A percentile compares a stretch with the other conserved stretches of the same genome.
phyloP scores from a whole-genome alignment of 2,797 vertebrate species.

The Eidolon dupreanum region DNA sequence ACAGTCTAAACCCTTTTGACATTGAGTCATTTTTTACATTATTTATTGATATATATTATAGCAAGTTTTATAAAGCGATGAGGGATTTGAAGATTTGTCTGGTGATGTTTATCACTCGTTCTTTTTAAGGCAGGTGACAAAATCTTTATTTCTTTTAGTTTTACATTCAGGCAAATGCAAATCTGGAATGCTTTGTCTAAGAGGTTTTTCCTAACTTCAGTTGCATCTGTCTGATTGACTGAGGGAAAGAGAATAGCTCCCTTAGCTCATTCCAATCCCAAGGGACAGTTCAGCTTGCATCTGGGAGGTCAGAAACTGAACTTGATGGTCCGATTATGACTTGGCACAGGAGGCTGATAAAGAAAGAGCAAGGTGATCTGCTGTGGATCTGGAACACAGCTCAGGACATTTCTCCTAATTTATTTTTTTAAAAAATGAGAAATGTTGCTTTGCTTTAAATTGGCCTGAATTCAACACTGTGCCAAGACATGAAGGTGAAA shows the following conservation, averaged over 20 bases:
- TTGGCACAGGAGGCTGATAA: slow-evolving; percentile 33
- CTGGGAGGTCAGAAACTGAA: slow-evolving; percentile 59
- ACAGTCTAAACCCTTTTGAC: slow-evolving; percentile 5
- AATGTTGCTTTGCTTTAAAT: neutral
- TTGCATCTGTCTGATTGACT: slow-evolving; percentile 52
- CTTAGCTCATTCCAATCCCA: neutral
- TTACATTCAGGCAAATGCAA: neutral
- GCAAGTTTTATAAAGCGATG: neutral
- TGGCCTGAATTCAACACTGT: neutral
- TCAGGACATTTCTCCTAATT: neutral
- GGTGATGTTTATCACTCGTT: neutral
- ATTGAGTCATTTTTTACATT: neutral
- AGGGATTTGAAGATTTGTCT: neutral
- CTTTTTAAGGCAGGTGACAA: neutral
- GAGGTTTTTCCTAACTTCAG: slow-evolving; percentile 17
- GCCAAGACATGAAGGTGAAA: neutral
- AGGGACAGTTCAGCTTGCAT: slow-evolving; percentile 61
- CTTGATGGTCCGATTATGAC: slow-evolving; percentile 43
- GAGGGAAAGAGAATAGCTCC: slow-evolving; percentile 62
- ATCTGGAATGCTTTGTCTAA: neutral
- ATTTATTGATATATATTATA: neutral
- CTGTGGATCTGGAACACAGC: neutral
- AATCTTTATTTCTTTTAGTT: neutral
- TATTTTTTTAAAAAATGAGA: neutral
- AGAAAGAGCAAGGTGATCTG: slow-evolving; percentile 25